Base-by-base conservation (phyloP, 2,888 invertebrate genomes). In the Carpatolechia fugitivella region DNA sequence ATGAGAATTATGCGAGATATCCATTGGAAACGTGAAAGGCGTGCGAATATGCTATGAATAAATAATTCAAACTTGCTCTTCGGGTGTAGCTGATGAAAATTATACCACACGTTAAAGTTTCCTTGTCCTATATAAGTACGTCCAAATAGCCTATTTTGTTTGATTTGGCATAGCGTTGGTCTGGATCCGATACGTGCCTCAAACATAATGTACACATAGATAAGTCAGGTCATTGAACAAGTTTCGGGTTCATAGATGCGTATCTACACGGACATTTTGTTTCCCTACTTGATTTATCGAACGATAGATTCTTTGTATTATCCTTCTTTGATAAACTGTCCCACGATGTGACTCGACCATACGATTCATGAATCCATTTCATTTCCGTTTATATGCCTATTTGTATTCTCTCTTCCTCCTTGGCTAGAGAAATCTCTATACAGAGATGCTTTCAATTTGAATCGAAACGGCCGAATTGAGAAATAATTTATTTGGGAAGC, bases 1-100 rank as follows among this genome's bases (percentile, higher is more conserved):
- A 74, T 76, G 82, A 85, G 85, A 89, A 84, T 87, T 88, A 87
- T 87, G 82, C 80, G 77, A 82, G 83, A 82, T 85, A 85, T 88
- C 84, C 85, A 82, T 83, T 76, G 76, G 68, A 75, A 73, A 87
- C 88, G 88, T 88, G 88, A 75, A 78, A 76, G 60, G 85, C 75
- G 69, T 87, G 75, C 78, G 73, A 81, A 85, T 85, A 80, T 80
- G 72, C 78, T 79, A 81, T 83, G 82, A 82, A 82, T 80, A 80
- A 78, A 74, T 78, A 78, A 77, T 74, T 56, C 24, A 50, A 50
- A 56, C 49, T 38, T 13, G 41, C 52, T 46, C 29, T 20, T 51
- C 36, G 31, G 48, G 20, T 35, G 44, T 38, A 44, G 49, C 30
- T 50, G 35, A 50, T 48, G 40, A 40, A 24, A 29, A 40, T 40